Conservation (phyloP, 2,113 vertebrate species). For the Stictonetta naevosa region DNA sequence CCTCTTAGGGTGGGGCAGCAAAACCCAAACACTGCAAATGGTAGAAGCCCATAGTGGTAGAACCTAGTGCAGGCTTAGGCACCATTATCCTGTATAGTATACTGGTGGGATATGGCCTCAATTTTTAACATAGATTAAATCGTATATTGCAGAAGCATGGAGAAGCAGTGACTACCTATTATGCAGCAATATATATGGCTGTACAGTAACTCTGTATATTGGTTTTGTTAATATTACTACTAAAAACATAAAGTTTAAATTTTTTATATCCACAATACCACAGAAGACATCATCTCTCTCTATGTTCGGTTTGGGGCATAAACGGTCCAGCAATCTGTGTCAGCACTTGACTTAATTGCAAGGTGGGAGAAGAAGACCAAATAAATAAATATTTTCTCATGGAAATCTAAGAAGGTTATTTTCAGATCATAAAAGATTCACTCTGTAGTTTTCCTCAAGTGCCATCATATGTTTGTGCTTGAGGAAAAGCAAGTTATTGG, state of each 20-base stretch:
- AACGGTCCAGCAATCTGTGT: neutral
- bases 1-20: neutral
- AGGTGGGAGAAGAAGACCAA: neutral
- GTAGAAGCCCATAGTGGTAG: neutral
- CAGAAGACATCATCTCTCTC: neutral
- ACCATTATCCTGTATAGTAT: neutral
- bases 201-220: neutral
- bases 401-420: conserved; percentile 8
- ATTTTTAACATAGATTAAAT: neutral
- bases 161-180: neutral
- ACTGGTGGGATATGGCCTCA: neutral
- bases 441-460: conserved; percentile 7
- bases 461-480: neutral
- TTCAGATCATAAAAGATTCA: conserved; percentile 11
- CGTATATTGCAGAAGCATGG: neutral
- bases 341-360: conserved; percentile 13
- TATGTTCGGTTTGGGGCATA: neutral
- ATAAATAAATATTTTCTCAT: conserved; percentile 11
- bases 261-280: neutral
- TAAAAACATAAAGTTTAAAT: conserved; percentile 15
- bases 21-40: neutral
- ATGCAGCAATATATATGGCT: neutral
- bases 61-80: neutral
- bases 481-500: conserved; percentile 51
- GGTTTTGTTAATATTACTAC: neutral